These are phyloP conservation scores for Micromesistius poutassou DNA, from an alignment of 2,797 vertebrate genomes.

Conservation along the genomic window DNA sequence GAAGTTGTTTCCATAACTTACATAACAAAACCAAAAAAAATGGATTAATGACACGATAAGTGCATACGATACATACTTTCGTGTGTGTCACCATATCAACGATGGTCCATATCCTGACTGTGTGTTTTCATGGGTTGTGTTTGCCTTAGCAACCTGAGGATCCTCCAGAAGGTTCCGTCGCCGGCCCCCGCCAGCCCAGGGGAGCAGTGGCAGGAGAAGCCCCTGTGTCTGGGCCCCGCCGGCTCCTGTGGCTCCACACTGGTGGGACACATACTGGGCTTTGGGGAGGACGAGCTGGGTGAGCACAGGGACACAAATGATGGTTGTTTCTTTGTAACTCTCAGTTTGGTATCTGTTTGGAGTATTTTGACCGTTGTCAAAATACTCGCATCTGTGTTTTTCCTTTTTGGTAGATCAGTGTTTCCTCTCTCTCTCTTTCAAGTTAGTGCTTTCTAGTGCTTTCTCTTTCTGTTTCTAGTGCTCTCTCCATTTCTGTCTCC, in stretches of 20 bases:
- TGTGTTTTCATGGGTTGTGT: constrained; percentile 15
- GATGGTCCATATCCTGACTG: not conserved
- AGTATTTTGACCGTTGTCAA: no score
- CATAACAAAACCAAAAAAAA: not conserved
- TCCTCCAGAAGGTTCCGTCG: constrained; percentile 83
- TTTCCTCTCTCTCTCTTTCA: no score
- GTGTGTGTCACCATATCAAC: not conserved
- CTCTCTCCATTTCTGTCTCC: no score
- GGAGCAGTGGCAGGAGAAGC: constrained; percentile 90
- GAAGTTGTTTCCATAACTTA: constrained; percentile 13
- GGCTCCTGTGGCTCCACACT: constrained; percentile 85
- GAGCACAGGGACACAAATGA: constrained; percentile 26
- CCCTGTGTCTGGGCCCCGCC: constrained; percentile 86
- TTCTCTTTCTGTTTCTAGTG: no score
- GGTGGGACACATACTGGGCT: constrained; percentile 90
- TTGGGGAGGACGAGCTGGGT: constrained; percentile 98
- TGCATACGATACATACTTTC: not conserved
- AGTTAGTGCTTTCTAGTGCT: no score
- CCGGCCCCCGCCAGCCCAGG: constrained; percentile 70
- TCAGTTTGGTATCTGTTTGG: no score
- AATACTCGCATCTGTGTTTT: no score
- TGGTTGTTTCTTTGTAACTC: no score
- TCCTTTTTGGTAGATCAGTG: no score
- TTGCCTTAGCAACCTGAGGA: constrained; percentile 86
- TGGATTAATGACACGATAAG: not conserved